Evolutionary conservation across 2,888 invertebrate species (phyloP).

Genomic region (Cheilosia vulpina): DNA sequence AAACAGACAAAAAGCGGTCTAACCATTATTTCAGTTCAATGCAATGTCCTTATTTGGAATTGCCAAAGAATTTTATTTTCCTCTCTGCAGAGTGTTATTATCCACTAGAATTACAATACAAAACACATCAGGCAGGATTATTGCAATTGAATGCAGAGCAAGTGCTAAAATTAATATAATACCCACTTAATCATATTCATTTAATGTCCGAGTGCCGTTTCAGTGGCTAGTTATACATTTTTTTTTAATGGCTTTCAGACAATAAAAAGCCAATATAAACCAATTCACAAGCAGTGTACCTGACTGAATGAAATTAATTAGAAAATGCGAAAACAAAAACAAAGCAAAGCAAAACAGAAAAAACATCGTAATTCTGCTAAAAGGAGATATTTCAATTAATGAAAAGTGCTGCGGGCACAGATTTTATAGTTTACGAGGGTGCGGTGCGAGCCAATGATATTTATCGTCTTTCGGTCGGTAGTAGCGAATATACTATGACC

Average conservation of each 20-base stretch:
- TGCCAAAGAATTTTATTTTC: not conserved
- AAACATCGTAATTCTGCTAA: constrained; percentile 31
- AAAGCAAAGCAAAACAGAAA: not conserved
- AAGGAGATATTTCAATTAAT: constrained; percentile 37
- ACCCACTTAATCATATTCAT: constrained; percentile 33
- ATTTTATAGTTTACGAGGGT: constrained; percentile 5
- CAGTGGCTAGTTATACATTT: not conserved
- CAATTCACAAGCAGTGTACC: constrained; percentile 33
- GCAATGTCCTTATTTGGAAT: not conserved
- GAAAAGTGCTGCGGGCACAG: constrained; percentile 30
- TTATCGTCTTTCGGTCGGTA: constrained; percentile 29
- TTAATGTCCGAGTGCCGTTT: constrained; percentile 5
- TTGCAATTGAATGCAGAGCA: constrained; percentile 1
- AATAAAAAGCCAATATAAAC: constrained; percentile 21
- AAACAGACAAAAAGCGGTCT: not conserved
- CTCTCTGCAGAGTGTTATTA: not conserved
- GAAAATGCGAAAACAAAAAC: constrained; percentile 24
- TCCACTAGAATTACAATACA: not conserved
- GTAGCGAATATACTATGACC: not conserved
- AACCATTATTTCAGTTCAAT: constrained; percentile 2
- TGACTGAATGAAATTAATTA: constrained; percentile 52
- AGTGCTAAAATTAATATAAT: constrained; percentile 26
- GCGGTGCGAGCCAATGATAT: constrained; percentile 6
- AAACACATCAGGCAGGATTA: not conserved
- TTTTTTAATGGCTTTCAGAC: constrained; percentile 12